Base-by-base conservation (phyloP, 2,888 invertebrate genomes). In the Spodoptera exigua region DNA sequence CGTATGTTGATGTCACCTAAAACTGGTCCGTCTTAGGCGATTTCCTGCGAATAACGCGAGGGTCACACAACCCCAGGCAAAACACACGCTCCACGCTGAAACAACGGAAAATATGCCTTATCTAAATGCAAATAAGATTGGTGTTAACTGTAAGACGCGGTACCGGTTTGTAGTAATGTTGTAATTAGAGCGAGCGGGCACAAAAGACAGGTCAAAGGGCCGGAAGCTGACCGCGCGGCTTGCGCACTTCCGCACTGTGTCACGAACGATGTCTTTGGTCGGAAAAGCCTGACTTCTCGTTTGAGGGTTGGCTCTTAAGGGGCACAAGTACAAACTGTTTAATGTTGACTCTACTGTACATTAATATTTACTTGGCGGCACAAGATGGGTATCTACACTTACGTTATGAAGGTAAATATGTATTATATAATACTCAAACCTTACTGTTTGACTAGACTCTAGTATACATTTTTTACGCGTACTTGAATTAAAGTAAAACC, bases 211-310 rank as follows among this genome's bases (percentile, higher is more conserved):
- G 91, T 90, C 91, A 92, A 92, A 92, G 91, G 85, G 87, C 78
- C 91, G 92, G 92, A 92, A 87, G 88, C 89, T 90, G 91, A 89
- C 91, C 91, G 89, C 87, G 86, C 84, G 85, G 85, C 84, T 82
- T 82, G 88, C 88, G 85, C 71, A 85, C 90, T 88, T 90, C 90
- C 89, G 87, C 73, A 72, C 72, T 80, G 82, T 84, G 89, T 83
- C 85, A 83, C 78, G 79, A 81, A 74, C 82, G 80, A 80, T 84
- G 87, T 89, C 89, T 89, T 88, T 84, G 78, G 84, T 77, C 86
- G 85, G 86, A 86, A 85, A 76, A 81, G 76, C 76, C 79, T 74
- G 77, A 61, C 74, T 62, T 67, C 76, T 61, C 77, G 81, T 79
- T 83, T 75, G 82, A 83, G 83, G 80, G 83, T 74, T 74, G 46